These are phyloP conservation scores for Aldrovandia affinis DNA, from an alignment of 2,797 vertebrate genomes.

Conservation along the genomic window DNA sequence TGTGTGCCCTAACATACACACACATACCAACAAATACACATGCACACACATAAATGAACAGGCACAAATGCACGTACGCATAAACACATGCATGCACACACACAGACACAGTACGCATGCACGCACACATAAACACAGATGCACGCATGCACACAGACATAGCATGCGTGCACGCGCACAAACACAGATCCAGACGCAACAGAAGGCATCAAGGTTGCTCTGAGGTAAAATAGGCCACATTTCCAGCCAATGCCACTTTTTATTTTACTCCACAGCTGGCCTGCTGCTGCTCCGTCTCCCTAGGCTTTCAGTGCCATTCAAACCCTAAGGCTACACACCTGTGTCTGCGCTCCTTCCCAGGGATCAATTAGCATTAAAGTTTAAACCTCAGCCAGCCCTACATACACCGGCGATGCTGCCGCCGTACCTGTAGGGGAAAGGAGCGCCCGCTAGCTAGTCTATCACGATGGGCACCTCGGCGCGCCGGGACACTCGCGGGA, in stretches of 20 bases:
- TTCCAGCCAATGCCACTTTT: conserved; percentile 57
- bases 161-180: neutral
- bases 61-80: no score
- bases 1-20: conserved; percentile 18
- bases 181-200: neutral
- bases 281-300: conserved; percentile 63
- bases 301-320: conserved; percentile 58
- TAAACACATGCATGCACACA: conserved; percentile 39
- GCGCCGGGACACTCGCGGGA: neutral
- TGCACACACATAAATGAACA: no score
- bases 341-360: conserved; percentile 72
- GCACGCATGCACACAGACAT: neutral
- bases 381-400: conserved; percentile 55
- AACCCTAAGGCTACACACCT: conserved; percentile 73
- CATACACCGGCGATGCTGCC: neutral
- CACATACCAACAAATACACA: no score
- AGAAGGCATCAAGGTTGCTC: conserved; percentile 44
- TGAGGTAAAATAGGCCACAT: conserved; percentile 68
- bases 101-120: conserved; percentile 22
- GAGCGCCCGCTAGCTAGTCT: neutral
- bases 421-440: no score
- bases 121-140: neutral
- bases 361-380: conserved; percentile 81
- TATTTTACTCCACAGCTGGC: conserved; percentile 56
- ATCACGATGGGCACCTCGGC: neutral